Conservation (phyloP, 2,797 vertebrate genomes). For the Sphenopsis melanotis region DNA sequence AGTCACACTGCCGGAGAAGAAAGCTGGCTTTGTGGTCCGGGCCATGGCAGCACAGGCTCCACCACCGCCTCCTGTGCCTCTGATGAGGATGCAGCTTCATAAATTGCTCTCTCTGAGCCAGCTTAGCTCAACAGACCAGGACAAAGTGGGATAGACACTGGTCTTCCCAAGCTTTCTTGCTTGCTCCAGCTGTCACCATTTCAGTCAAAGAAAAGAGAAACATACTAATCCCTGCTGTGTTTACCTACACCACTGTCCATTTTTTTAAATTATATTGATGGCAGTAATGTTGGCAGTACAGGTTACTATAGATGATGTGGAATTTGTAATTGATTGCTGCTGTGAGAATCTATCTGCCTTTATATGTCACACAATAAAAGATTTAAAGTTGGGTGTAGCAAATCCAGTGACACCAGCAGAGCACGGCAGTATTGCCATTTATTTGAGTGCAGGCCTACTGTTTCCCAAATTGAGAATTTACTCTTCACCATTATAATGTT, state of each 20-base stretch:
- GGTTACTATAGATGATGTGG: background rate
- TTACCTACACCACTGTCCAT: background rate
- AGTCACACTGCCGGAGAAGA: constrained; percentile 29
- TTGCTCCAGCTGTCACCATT: background rate
- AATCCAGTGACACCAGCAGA: background rate
- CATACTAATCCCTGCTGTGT: background rate
- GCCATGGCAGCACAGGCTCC: background rate
- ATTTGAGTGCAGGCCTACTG: background rate
- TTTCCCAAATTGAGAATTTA: background rate
- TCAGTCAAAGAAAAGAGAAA: background rate
- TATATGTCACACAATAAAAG: background rate
- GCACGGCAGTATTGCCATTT: background rate
- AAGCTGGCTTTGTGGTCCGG: constrained; percentile 22
- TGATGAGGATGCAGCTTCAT: background rate
- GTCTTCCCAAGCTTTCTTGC: background rate
- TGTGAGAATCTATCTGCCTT: background rate
- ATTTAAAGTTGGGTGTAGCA: background rate
- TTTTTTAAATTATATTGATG: background rate
- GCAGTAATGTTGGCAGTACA: background rate
- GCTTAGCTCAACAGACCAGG: background rate
- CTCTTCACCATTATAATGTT: background rate
- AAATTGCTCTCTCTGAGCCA: background rate
- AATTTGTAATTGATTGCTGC: background rate
- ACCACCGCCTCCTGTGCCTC: background rate
- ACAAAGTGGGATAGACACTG: background rate